These are phyloP conservation scores for Agelastica alni DNA, from an alignment of 2,888 invertebrate species.

Conservation along the genomic window DNA sequence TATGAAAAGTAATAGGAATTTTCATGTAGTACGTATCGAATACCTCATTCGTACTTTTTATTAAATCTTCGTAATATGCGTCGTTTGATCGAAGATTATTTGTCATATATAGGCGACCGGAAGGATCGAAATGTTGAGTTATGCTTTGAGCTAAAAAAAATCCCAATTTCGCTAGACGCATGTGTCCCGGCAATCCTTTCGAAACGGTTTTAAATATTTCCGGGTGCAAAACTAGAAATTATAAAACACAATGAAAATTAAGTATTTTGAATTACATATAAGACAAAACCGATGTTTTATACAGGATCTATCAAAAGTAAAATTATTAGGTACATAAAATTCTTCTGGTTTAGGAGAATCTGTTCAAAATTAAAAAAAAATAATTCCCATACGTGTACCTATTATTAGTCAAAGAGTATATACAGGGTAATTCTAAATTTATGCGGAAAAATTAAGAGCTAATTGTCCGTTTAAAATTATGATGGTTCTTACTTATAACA, in stretches of 20 bases:
- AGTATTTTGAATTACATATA: neutral
- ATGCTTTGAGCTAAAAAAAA: conserved; percentile 23
- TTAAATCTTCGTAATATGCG: conserved; percentile 15
- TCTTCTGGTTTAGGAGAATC: no score
- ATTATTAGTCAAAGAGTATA: no score
- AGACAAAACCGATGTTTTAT: no score
- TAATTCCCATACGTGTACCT: no score
- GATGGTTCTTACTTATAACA: no score
- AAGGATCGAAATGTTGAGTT: conserved; percentile 23
- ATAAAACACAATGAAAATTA: neutral
- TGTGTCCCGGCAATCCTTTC: conserved; percentile 14
- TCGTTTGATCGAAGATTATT: conserved; percentile 5
- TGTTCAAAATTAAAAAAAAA: no score
- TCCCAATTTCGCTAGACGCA: conserved; percentile 24
- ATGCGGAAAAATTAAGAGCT: no score
- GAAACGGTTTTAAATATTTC: conserved; percentile 12
- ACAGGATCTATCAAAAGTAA: no score
- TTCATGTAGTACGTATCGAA: conserved; percentile 17
- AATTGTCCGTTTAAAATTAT: no score
- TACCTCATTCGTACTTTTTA: conserved; percentile 7
- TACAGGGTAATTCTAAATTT: no score
- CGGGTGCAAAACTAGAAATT: conserved; percentile 25
- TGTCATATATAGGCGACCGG: conserved; percentile 16
- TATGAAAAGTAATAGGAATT: conserved; percentile 10
- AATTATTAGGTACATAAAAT: no score